Percentiles rank a stretch among this genome's conserved stretches.
Evolutionary conservation across 2,113 vertebrate species (phyloP).

Genomic region (Hylia prasina): DNA sequence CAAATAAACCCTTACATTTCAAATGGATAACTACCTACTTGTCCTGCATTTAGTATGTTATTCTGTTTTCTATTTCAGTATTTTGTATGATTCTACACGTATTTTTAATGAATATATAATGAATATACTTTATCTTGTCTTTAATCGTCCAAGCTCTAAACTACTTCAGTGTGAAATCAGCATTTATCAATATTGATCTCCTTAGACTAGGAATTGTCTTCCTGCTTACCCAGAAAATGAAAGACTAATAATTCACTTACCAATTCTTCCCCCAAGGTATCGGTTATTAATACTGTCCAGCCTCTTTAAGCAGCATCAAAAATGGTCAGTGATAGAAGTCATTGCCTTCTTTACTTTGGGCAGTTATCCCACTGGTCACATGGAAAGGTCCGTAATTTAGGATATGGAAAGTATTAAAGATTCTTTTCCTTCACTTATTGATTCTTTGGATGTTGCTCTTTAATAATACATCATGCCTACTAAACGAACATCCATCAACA

Average conservation of each 20-base stretch:
- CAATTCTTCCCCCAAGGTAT: not conserved
- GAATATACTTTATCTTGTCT: not conserved
- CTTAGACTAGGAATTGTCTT: not conserved
- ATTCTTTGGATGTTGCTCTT: not conserved
- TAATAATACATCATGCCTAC: not conserved
- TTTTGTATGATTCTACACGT: not conserved
- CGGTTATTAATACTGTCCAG: not conserved
- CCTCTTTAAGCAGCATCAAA: not conserved
- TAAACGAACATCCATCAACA: not conserved
- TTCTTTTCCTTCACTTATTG: not conserved
- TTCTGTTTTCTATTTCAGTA: not conserved
- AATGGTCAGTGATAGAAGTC: not conserved
- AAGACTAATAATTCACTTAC: not conserved
- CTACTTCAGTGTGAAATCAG: not conserved
- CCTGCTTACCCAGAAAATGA: not conserved
- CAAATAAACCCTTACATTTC: not conserved
- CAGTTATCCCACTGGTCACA: not conserved
- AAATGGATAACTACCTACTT: not conserved
- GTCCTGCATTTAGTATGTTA: not conserved
- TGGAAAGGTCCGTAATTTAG: not conserved
- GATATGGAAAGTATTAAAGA: not conserved
- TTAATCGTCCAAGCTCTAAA: not conserved
- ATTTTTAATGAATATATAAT: not conserved
- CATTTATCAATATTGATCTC: constrained; percentile 23
- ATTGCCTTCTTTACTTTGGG: not conserved